Evolutionary conservation across 2,888 invertebrate species (phyloP).

Genomic region (Coenonympha arcania): DNA sequence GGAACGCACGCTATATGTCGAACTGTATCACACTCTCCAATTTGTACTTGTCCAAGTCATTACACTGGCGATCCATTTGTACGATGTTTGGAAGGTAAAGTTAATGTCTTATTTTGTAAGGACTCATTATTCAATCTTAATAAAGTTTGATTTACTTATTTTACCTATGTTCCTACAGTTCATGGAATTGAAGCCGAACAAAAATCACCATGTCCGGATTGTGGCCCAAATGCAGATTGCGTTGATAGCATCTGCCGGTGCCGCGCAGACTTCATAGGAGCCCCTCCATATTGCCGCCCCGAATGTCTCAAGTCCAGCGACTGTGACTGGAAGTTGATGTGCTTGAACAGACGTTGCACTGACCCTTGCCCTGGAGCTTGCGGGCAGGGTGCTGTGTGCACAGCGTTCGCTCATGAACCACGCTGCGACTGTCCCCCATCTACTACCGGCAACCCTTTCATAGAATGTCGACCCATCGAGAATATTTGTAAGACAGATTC

Average conservation of each 20-base stretch:
- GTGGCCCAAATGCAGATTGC: constrained; percentile 85
- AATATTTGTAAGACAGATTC: constrained; percentile 64
- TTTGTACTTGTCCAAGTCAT: constrained; percentile 80
- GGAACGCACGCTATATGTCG: constrained; percentile 82
- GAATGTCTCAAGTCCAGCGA: constrained; percentile 82
- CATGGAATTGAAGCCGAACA: constrained; percentile 46
- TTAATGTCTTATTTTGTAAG: neutral
- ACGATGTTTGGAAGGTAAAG: constrained; percentile 76
- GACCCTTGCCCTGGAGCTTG: constrained; percentile 85
- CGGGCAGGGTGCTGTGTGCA: constrained; percentile 81
- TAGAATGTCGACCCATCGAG: constrained; percentile 75
- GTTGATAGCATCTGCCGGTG: constrained; percentile 80
- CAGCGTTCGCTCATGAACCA: constrained; percentile 80
- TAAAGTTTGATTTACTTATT: constrained; percentile 8
- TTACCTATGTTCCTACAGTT: constrained; percentile 37
- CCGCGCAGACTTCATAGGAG: constrained; percentile 77
- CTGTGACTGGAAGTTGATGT: constrained; percentile 79
- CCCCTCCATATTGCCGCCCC: constrained; percentile 82
- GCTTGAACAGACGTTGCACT: constrained; percentile 80
- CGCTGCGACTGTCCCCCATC: constrained; percentile 79
- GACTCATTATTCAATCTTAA: neutral
- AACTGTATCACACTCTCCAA: constrained; percentile 82
- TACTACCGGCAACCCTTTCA: constrained; percentile 83
- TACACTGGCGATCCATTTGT: constrained; percentile 84
- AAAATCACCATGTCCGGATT: constrained; percentile 78